A percentile compares a stretch with the other conserved stretches of the same genome.
Evolutionary conservation across 1,140 invertebrate genomes (phyloP).

Genomic region (Heliconius hewitsoni): DNA sequence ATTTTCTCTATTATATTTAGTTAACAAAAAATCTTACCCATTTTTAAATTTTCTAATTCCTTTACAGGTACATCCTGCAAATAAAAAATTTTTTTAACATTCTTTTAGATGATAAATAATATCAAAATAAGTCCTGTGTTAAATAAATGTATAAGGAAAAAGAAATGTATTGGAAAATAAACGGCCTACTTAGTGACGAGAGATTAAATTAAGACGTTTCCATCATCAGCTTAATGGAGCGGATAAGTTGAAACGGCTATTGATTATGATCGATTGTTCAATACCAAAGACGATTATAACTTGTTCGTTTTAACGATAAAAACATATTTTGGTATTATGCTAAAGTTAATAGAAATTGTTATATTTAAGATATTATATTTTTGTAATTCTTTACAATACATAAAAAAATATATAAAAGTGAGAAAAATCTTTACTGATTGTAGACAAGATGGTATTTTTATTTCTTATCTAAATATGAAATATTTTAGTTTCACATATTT

Average conservation of each 20-base stretch:
- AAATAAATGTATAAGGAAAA: background rate
- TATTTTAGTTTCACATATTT: no score
- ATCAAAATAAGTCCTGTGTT: background rate
- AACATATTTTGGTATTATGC: background rate
- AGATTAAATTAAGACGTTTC: constrained; percentile 14
- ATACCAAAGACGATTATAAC: background rate
- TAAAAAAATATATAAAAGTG: no score
- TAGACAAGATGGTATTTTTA: no score
- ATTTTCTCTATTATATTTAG: background rate
- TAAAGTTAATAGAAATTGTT: background rate
- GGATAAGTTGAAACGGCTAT: background rate
- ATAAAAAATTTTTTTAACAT: constrained; percentile 30
- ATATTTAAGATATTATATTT: background rate
- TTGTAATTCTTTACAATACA: background rate
- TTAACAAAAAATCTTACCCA: constrained; percentile 52
- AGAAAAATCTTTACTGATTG: no score
- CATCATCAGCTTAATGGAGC: constrained; percentile 16
- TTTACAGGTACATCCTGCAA: constrained; percentile 71
- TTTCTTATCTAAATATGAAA: no score
- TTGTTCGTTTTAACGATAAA: background rate
- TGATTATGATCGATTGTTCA: constrained; percentile 18
- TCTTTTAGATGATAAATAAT: background rate
- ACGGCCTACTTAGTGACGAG: constrained; percentile 6
- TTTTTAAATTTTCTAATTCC: constrained; percentile 69
- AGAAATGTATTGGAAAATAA: constrained; percentile 15